These are phyloP conservation scores for Pollenia angustigena DNA, from an alignment of 2,888 invertebrate genomes.

Conservation along the genomic window DNA sequence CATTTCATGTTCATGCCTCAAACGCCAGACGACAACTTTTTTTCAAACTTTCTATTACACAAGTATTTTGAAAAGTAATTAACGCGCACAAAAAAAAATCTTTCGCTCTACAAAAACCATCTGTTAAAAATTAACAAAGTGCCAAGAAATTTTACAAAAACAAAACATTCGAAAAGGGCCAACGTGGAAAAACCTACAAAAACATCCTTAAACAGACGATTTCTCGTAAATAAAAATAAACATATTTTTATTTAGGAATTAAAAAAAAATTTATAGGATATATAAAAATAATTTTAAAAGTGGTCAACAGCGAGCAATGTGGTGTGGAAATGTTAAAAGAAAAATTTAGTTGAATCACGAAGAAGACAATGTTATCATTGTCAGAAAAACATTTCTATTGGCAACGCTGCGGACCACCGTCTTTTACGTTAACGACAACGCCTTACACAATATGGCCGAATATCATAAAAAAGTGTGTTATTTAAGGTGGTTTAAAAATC, in stretches of 20 bases:
- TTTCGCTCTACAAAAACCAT: conserved; percentile 18
- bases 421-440: no score
- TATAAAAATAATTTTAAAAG: background rate
- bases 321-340: background rate
- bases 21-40: background rate
- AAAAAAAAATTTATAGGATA: background rate
- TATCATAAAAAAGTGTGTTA: no score
- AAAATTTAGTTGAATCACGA: background rate
- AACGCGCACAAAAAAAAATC: background rate
- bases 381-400: no score
- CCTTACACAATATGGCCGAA: no score
- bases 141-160: conserved; percentile 20
- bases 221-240: background rate
- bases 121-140: conserved; percentile 43
- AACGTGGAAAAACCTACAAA: background rate
- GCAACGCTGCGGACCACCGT: no score
- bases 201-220: conserved; percentile 7
- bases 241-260: background rate
- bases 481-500: no score
- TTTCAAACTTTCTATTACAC: background rate
- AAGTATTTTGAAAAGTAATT: conserved; percentile 21
- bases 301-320: background rate
- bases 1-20: conserved; percentile 16
- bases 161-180: background rate
- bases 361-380: no score